Evolutionary conservation across 2,797 vertebrate genomes (phyloP).

Genomic region (Ceryle rudis): DNA sequence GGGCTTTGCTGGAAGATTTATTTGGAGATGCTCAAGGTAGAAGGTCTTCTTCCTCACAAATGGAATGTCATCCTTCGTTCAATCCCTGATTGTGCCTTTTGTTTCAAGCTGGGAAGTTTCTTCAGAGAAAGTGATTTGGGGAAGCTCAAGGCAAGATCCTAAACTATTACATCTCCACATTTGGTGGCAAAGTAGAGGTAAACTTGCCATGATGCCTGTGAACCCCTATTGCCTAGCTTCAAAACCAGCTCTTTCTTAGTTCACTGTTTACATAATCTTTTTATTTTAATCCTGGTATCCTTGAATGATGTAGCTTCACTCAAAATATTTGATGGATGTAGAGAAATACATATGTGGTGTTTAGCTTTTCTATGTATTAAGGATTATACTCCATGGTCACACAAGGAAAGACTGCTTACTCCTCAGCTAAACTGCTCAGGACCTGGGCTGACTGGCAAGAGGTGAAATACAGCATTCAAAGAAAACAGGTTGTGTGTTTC

Average conservation of each 20-base stretch:
- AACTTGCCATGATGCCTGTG: not conserved
- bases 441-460: not conserved
- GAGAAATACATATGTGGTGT: not conserved
- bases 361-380: not conserved
- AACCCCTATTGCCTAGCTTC: not conserved
- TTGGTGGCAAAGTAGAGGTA: not conserved
- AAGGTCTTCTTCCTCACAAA: not conserved
- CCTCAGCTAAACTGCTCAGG: not conserved
- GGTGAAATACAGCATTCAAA: not conserved
- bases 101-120: not conserved
- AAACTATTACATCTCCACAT: not conserved
- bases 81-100: not conserved
- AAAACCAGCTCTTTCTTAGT: not conserved
- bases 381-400: not conserved
- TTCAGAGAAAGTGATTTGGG: not conserved
- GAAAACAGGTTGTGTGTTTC: not conserved
- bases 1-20: not conserved
- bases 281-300: not conserved
- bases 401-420: not conserved
- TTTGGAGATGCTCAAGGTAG: not conserved
- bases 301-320: not conserved
- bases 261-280: not conserved
- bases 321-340: not conserved
- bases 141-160: not conserved
- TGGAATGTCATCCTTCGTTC: not conserved